These are phyloP conservation scores for Lepisosteus osseus DNA, from an alignment of 2,113 vertebrate species.

Conservation along the genomic window DNA sequence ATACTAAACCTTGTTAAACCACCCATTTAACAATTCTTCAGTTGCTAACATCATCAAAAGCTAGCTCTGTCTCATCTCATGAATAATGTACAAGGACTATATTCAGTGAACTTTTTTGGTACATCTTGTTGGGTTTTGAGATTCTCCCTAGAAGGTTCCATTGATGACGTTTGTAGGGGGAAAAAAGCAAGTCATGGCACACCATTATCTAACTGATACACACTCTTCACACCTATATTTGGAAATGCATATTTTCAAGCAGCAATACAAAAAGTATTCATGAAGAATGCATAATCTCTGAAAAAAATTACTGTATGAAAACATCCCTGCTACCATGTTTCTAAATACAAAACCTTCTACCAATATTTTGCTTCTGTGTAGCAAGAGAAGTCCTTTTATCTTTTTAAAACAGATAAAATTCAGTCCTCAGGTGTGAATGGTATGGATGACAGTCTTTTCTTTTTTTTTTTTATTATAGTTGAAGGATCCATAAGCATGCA, in stretches of 20 bases:
- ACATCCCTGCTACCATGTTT: conserved; percentile 98
- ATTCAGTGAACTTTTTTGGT: conserved; percentile 23
- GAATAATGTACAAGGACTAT: too few relatives aligned
- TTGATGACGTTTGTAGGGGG: conserved; percentile 38
- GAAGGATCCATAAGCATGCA: conserved; percentile 98
- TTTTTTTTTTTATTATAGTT: conserved; percentile 79
- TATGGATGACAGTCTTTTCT: conserved; percentile 89
- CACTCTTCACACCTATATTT: conserved; percentile 92
- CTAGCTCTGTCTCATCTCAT: too few relatives aligned
- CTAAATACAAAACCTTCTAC: conserved; percentile 99
- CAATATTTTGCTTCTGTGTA: conserved; percentile 98
- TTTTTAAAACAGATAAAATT: conserved; percentile 91
- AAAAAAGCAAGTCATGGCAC: conserved; percentile 50
- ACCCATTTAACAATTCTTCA: not conserved
- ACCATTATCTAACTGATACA: conserved; percentile 70
- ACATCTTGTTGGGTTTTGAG: conserved; percentile 32
- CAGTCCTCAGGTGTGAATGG: conserved; percentile 92
- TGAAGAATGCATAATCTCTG: conserved; percentile 95
- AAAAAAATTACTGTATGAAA: conserved; percentile 88
- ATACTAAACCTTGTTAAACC: not conserved
- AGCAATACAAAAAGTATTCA: conserved; percentile 96
- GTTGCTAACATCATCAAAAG: conserved; percentile 16
- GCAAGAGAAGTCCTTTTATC: conserved; percentile 95
- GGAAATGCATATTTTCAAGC: conserved; percentile 95
- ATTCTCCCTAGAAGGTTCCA: conserved; percentile 46